A percentile compares a stretch with the other conserved stretches of the same genome.
Conservation (phyloP, 2,888 invertebrate species). For the Leucophora obtusa region DNA sequence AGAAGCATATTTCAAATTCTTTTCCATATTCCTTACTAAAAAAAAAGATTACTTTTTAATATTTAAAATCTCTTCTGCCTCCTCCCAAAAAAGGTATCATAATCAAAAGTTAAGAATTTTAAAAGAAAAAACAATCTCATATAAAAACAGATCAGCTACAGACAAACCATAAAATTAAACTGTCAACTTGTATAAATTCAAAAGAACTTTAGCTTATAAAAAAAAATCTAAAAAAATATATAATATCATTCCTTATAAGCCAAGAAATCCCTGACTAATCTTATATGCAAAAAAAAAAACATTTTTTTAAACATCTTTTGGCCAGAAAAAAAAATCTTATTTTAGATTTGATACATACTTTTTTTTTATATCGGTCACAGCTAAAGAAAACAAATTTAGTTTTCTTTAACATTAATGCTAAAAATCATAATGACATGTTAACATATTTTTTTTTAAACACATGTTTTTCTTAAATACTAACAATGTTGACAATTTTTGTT, state of each 20-base stretch:
- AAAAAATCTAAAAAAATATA: constrained; percentile 14
- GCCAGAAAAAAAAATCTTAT: constrained; percentile 11
- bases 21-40: neutral
- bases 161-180: constrained; percentile 79
- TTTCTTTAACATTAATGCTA: constrained; percentile 40
- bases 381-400: constrained; percentile 4
- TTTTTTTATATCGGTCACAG: neutral
- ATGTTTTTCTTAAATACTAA: constrained; percentile 39
- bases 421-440: constrained; percentile 59
- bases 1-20: constrained; percentile 49
- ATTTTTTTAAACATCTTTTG: constrained; percentile 28
- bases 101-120: constrained; percentile 46
- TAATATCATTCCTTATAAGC: constrained; percentile 46
- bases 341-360: neutral
- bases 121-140: constrained; percentile 65
- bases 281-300: constrained; percentile 46
- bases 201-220: constrained; percentile 46
- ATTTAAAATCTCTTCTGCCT: neutral
- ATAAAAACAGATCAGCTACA: constrained; percentile 76
- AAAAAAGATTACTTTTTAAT: neutral
- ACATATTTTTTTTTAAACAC: constrained; percentile 36
- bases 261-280: constrained; percentile 64
- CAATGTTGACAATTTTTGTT: constrained; percentile 46
- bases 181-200: constrained; percentile 76
- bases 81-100: constrained; percentile 54